These are phyloP conservation scores for Metallyticus violacea DNA, from an alignment of 2,888 invertebrate genomes.

Conservation along the genomic window DNA sequence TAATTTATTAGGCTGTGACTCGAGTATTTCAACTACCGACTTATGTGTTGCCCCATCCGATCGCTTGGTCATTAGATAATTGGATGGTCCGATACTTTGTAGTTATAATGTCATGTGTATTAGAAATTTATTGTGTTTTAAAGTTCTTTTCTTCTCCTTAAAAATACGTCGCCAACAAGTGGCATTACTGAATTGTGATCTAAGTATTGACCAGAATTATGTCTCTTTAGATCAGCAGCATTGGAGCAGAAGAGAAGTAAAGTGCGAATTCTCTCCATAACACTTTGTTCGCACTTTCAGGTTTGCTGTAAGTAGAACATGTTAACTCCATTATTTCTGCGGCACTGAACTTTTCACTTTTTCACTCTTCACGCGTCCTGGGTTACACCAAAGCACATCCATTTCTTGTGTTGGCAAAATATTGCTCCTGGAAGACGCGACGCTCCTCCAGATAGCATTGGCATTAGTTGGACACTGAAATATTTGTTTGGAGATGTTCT, in stretches of 20 bases:
- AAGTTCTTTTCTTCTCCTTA: too few species aligned
- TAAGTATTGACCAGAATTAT: too few species aligned
- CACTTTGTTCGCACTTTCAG: neutral
- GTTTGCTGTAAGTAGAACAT: neutral
- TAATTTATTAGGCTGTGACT: too few species aligned
- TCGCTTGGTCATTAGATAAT: too few species aligned
- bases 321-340: neutral
- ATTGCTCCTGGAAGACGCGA: neutral
- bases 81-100: too few species aligned
- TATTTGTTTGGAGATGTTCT: neutral
- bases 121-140: too few species aligned
- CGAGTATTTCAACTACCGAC: too few species aligned
- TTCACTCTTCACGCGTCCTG: neutral
- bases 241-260: neutral
- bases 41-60: too few species aligned
- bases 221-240: too few species aligned
- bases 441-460: neutral
- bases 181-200: too few species aligned
- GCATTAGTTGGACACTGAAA: neutral
- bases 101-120: too few species aligned
- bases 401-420: neutral
- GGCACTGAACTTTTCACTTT: neutral
- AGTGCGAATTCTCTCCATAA: neutral
- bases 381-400: neutral
- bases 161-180: too few species aligned